Evolutionary conservation across 2,888 invertebrate species (phyloP).

Genomic region (Meteorus colon): DNA sequence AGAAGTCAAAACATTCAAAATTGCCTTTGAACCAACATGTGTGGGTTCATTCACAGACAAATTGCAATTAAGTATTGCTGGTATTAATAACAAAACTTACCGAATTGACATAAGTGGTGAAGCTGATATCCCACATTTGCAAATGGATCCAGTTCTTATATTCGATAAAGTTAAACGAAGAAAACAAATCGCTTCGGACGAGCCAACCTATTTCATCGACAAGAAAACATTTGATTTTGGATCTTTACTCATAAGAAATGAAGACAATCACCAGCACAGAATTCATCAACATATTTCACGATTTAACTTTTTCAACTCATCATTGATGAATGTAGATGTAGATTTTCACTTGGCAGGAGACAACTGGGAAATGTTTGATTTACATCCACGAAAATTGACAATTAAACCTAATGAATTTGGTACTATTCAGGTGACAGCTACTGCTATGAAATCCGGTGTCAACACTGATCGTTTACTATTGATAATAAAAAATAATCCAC

Average conservation of each 20-base stretch:
- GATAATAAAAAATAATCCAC: conserved; percentile 77
- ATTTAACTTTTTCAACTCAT: conserved; percentile 76
- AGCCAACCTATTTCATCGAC: conserved; percentile 60
- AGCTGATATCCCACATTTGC: conserved; percentile 60
- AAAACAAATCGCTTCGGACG: conserved; percentile 52
- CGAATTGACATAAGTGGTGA: conserved; percentile 57
- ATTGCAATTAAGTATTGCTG: conserved; percentile 55
- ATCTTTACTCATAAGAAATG: conserved; percentile 53
- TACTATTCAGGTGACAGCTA: conserved; percentile 64
- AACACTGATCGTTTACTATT: conserved; percentile 66
- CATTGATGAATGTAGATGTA: conserved; percentile 75
- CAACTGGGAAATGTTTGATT: conserved; percentile 67
- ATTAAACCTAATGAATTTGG: conserved; percentile 60
- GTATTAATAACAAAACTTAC: conserved; percentile 51
- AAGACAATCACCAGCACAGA: conserved; percentile 63
- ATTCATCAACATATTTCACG: conserved; percentile 74
- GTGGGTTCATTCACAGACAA: conserved; percentile 53
- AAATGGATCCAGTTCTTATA: conserved; percentile 58
- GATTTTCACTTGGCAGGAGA: conserved; percentile 74
- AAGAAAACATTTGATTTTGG: conserved; percentile 63
- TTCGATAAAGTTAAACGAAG: conserved; percentile 55
- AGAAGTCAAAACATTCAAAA: conserved; percentile 57
- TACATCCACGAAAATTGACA: conserved; percentile 1
- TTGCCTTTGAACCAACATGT: conserved; percentile 58
- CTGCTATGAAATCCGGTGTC: conserved; percentile 63